Evolutionary conservation across 2,113 vertebrate genomes (phyloP), one percentile per base, ranked within the genome.

Genomic region (Varanus salvator): DNA sequence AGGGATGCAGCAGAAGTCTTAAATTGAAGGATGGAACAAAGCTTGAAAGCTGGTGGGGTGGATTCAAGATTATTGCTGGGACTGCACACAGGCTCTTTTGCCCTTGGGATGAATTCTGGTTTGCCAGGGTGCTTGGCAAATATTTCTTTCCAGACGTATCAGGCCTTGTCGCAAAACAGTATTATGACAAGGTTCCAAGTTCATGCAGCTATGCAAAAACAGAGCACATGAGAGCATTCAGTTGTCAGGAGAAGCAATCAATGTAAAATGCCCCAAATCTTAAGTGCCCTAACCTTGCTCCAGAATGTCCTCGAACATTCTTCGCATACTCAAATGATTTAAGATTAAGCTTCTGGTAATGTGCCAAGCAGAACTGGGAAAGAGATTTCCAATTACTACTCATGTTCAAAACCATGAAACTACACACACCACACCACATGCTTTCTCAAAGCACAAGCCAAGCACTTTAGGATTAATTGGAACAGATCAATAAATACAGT

Each of bases 401-500:
- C 57, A 68, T 44, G 81, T 27, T 1, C 27, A 15, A 31, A 29
- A 8, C 7, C 31, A 27, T 9, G n/a, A 71, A 81, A 50, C 21
- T 21, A 23, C 8, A 12, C 34, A 12, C 50, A 68, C 77, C 48
- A 34, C 19, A 52, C n/a, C 48, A 50, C 8, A n/a, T n/a, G 86
- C 29, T 31, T 68, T 57, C 80, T 23, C 54, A 27, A 14, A 31
- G 80, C 1, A 8, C n/a, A 52, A 8, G 69, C 14, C 27, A 64
- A 64, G 54, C 5, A 88, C 25, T 17, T 94, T 77, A 93, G 94
- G 85, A 90, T 64, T 90, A 90, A 17, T 83, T 7, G 66, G 90
- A 85, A 50, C 48, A n/a, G 80, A 78, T 48, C 54, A 64, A 57
- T 48, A 86, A 86, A 75, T 29, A 60, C 6, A 29, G 15, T 80